Evolutionary conservation across 2,888 invertebrate genomes (phyloP).

Genomic region (Euzetes globulus): DNA sequence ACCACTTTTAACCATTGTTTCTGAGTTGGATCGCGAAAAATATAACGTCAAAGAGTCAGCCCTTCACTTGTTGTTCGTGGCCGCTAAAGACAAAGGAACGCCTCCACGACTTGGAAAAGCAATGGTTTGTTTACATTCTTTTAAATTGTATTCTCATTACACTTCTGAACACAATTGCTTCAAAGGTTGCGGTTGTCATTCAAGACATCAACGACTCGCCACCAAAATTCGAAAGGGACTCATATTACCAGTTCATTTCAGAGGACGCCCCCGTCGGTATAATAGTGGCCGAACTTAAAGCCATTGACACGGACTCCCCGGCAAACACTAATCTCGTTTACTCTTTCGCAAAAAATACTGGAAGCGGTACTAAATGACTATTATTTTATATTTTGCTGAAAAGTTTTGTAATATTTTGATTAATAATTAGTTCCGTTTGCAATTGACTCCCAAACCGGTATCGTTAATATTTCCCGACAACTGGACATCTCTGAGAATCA

Average conservation of each 20-base stretch:
- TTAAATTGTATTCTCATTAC: neutral
- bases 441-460: conserved; percentile 77
- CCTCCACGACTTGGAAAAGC: conserved; percentile 42
- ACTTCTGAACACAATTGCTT: neutral
- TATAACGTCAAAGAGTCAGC: conserved; percentile 42
- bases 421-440: conserved; percentile 68
- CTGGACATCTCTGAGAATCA: conserved; percentile 43
- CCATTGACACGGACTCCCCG: conserved; percentile 43
- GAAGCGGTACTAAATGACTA: conserved; percentile 24
- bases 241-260: conserved; percentile 43
- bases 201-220: conserved; percentile 44
- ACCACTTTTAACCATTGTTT: conserved; percentile 42
- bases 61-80: conserved; percentile 42
- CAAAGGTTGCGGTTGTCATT: conserved; percentile 42
- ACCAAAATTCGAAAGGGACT: conserved; percentile 43
- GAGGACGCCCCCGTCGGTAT: conserved; percentile 44
- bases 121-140: conserved; percentile 36
- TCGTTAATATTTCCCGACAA: conserved; percentile 61
- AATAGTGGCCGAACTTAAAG: conserved; percentile 42
- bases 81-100: conserved; percentile 43
- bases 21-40: conserved; percentile 43
- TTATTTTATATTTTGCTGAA: neutral
- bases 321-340: conserved; percentile 44
- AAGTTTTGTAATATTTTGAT: too few relatives aligned
- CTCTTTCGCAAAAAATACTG: conserved; percentile 39